A percentile compares a stretch with the other conserved stretches of the same genome.
Conservation (phyloP, 2,113 vertebrate genomes). For the Antechinus flavipes region DNA sequence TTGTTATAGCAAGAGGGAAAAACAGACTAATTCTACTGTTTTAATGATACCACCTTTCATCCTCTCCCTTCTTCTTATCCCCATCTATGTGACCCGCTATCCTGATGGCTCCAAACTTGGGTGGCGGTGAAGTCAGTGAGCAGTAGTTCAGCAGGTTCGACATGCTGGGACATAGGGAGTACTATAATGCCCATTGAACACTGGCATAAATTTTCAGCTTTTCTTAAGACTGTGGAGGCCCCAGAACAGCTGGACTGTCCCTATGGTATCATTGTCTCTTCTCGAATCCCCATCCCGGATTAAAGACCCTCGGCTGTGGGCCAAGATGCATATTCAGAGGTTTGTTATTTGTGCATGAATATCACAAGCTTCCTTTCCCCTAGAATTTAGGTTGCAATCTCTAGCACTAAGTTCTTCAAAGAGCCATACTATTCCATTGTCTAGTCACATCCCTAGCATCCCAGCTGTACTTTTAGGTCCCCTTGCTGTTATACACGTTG, state of each 20-base stretch:
- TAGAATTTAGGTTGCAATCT: not conserved
- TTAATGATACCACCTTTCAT: not conserved
- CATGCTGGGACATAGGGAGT: not conserved
- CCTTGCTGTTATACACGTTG: not conserved
- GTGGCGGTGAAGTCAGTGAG: not conserved
- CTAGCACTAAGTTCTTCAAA: not conserved
- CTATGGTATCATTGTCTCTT: not conserved
- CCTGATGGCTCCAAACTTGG: not conserved
- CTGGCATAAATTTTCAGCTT: not conserved
- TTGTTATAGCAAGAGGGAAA: not conserved
- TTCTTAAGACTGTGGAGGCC: not conserved
- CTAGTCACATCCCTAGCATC: not conserved
- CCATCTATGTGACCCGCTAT: not conserved
- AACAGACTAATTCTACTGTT: not conserved
- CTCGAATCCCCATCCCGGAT: not conserved
- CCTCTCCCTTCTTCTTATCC: not conserved
- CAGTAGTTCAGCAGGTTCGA: not conserved
- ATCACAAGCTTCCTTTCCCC: not conserved
- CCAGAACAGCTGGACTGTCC: not conserved
- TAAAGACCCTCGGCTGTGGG: not conserved
- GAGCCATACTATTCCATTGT: not conserved
- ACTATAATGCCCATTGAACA: not conserved
- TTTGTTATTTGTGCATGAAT: not conserved
- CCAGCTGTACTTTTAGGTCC: not conserved
- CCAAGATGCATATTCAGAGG: not conserved